phyloP scores from a whole-genome alignment of 2,888 invertebrate species.

The Arctia plantaginis region DNA sequence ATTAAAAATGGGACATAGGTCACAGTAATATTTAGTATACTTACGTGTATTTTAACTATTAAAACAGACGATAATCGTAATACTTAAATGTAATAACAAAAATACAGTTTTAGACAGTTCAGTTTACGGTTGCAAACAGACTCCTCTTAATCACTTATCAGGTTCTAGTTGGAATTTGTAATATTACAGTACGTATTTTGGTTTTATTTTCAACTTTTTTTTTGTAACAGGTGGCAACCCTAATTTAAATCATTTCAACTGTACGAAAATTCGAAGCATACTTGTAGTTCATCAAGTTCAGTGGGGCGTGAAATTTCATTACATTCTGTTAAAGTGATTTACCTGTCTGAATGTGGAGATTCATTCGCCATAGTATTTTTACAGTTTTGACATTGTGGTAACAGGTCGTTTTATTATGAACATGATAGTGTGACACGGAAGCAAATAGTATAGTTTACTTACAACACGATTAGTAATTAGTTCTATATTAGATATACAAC shows the following conservation, averaged over 20 bases:
- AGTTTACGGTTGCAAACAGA: neutral
- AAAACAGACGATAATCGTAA: neutral
- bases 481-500: neutral
- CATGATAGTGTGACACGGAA: neutral
- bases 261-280: conserved; percentile 31
- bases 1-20: too few relatives aligned
- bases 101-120: neutral
- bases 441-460: neutral
- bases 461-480: neutral
- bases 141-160: neutral
- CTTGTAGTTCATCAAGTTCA: conserved; percentile 58
- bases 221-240: conserved; percentile 30
- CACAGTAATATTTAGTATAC: too few relatives aligned
- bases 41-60: neutral
- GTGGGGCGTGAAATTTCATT: conserved; percentile 66
- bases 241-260: conserved; percentile 19
- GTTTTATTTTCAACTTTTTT: neutral
- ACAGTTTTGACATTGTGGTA: conserved; percentile 15
- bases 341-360: conserved; percentile 41
- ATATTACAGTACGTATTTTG: too few relatives aligned
- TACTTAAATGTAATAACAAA: too few relatives aligned
- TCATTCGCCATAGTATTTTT: conserved; percentile 29
- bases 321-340: conserved; percentile 45
- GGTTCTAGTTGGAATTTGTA: too few relatives aligned
- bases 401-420: neutral